Conservation (phyloP, 2,888 invertebrate genomes). For the Capitulum mitella region DNA sequence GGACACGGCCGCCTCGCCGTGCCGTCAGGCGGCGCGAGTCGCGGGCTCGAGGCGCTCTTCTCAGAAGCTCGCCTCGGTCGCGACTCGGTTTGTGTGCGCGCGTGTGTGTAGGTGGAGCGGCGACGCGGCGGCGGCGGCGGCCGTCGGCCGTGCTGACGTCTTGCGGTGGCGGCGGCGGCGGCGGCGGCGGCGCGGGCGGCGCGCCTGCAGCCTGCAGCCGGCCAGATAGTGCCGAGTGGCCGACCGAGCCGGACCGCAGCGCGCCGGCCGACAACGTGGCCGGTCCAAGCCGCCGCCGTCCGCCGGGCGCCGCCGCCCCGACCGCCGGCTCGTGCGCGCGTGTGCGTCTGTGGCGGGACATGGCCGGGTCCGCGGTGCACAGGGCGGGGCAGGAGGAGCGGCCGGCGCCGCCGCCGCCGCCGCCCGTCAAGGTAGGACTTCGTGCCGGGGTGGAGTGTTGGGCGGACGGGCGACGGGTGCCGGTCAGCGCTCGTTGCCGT, state of each 20-base stretch:
- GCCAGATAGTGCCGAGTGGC: not conserved
- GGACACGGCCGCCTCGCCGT: too few species aligned
- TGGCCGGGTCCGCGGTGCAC: not conserved
- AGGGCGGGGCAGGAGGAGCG: not conserved
- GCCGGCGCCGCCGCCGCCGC: too few species aligned
- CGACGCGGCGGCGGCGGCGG: conserved; percentile 49
- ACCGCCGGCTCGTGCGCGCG: too few species aligned
- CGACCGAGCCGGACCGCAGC: not conserved
- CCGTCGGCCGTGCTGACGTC: conserved; percentile 45
- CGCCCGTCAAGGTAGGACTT: not conserved
- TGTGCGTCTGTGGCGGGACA: not conserved
- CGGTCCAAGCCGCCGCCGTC: too few species aligned
- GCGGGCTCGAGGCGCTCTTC: too few species aligned
- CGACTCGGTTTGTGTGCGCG: too few species aligned
- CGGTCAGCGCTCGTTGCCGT: too few species aligned
- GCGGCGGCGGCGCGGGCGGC: conserved; percentile 35
- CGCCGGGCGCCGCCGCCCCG: not conserved
- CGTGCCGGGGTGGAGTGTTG: not conserved
- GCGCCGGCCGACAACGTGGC: too few species aligned
- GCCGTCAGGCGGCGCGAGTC: too few species aligned
- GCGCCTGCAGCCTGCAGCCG: not conserved
- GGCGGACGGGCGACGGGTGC: too few species aligned
- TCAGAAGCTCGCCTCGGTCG: too few species aligned
- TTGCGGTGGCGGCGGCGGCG: conserved; percentile 44
- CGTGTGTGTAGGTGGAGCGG: too few species aligned